Evolutionary conservation across 1,140 invertebrate species (phyloP).

Genomic region (Orussus abietinus): DNA sequence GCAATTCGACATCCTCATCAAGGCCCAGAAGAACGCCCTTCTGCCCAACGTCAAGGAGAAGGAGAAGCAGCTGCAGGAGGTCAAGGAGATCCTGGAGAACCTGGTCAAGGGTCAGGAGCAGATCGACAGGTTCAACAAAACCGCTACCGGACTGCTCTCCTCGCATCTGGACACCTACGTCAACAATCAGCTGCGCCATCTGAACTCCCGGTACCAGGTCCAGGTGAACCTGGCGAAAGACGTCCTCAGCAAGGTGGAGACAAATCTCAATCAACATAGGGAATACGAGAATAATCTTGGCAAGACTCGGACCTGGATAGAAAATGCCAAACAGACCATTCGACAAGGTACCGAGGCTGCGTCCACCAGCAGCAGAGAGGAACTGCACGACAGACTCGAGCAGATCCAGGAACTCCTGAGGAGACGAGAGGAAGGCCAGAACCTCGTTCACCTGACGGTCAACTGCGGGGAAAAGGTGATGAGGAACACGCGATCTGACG

Average conservation of each 20-base stretch:
- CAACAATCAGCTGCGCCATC: constrained; percentile 82
- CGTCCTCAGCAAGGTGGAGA: constrained; percentile 88
- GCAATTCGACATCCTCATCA: constrained; percentile 87
- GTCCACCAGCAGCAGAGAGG: constrained; percentile 77
- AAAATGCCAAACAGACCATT: constrained; percentile 79
- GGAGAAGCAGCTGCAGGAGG: constrained; percentile 76
- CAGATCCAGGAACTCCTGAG: constrained; percentile 78
- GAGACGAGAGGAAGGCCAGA: constrained; percentile 87
- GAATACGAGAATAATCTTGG: constrained; percentile 76
- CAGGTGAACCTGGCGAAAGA: constrained; percentile 88
- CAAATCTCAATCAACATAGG: constrained; percentile 82
- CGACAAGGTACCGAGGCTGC: constrained; percentile 74
- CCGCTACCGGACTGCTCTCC: constrained; percentile 69
- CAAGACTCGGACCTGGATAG: constrained; percentile 85
- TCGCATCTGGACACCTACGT: constrained; percentile 88
- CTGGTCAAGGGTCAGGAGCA: constrained; percentile 77
- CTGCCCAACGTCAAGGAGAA: constrained; percentile 81
- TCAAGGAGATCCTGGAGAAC: constrained; percentile 72
- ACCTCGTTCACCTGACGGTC: constrained; percentile 81
- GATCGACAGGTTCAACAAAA: constrained; percentile 79
- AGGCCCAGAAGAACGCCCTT: constrained; percentile 83
- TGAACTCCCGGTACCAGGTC: constrained; percentile 89
- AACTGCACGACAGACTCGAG: constrained; percentile 75
- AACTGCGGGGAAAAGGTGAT: constrained; percentile 91
- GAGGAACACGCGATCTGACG: constrained; percentile 82